Percentiles rank a stretch among this genome's conserved stretches.
These are phyloP conservation scores for Formica exsecta DNA, from an alignment of 1,140 invertebrate species.

Conservation along the genomic window DNA sequence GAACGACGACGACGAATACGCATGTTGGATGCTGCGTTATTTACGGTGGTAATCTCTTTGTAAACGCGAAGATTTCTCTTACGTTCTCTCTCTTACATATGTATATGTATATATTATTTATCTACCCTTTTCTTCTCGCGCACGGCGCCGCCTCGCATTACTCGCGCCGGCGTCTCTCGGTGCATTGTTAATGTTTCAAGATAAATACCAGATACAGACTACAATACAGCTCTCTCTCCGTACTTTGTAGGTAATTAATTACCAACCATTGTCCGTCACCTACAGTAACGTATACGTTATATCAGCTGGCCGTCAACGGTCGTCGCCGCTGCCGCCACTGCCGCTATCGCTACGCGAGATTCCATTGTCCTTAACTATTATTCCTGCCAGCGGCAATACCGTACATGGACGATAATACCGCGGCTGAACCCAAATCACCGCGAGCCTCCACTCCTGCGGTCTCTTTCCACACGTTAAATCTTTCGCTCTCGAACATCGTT, in stretches of 20 bases:
- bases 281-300: constrained; percentile 82
- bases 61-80: constrained; percentile 46
- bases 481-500: not conserved
- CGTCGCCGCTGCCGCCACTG: constrained; percentile 74
- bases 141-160: not conserved
- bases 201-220: constrained; percentile 83
- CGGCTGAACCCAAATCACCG: constrained; percentile 69
- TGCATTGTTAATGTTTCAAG: constrained; percentile 83
- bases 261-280: constrained; percentile 82
- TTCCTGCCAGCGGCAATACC: constrained; percentile 73
- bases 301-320: constrained; percentile 79
- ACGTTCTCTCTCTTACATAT: not conserved
- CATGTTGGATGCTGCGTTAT: constrained; percentile 50
- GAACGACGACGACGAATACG: constrained; percentile 35
- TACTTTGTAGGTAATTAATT: constrained; percentile 84
- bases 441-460: constrained; percentile 3
- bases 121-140: not conserved
- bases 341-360: constrained; percentile 76
- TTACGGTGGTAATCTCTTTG: constrained; percentile 56
- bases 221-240: constrained; percentile 80
- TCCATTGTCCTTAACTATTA: constrained; percentile 82
- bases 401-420: constrained; percentile 68
- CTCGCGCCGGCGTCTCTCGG: constrained; percentile 62
- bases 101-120: too few species aligned
- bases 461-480: too few species aligned